Percentiles rank a stretch among this genome's conserved stretches.
Conservation (phyloP, 1,140 invertebrate species). For the Neodiprion pinetum region DNA sequence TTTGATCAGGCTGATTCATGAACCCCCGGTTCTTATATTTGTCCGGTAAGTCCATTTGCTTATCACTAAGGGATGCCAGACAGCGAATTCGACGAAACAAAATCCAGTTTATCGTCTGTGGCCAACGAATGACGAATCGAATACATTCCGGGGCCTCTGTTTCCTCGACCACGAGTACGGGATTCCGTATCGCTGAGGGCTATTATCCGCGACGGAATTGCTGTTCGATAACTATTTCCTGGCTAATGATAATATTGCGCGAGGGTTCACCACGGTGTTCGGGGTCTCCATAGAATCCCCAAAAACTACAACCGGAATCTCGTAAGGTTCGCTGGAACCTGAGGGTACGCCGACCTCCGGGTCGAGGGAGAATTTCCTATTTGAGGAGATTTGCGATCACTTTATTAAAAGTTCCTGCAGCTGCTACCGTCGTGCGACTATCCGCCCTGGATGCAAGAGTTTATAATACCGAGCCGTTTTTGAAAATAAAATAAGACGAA, state of each 20-base stretch:
- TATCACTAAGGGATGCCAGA: too few species aligned
- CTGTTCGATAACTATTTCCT: not conserved
- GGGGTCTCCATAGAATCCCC: not conserved
- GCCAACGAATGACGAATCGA: too few species aligned
- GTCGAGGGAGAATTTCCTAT: not conserved
- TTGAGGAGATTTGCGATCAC: conserved; percentile 41
- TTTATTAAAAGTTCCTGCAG: conserved; percentile 48
- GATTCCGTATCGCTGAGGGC: too few species aligned
- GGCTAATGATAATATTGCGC: not conserved
- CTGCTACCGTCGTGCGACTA: conserved; percentile 22
- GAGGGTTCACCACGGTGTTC: not conserved
- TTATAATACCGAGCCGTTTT: conserved; percentile 30
- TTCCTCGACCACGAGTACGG: too few species aligned
- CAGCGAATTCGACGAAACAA: too few species aligned
- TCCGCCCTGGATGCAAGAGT: conserved; percentile 23
- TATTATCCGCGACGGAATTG: too few species aligned
- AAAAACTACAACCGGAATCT: not conserved
- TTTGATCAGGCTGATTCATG: not conserved
- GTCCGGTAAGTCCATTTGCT: too few species aligned
- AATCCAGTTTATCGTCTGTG: too few species aligned
- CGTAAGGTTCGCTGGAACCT: too few species aligned
- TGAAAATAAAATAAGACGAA: not conserved
- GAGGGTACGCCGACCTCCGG: not conserved
- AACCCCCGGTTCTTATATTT: not conserved
- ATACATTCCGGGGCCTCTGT: too few species aligned